Evolutionary conservation across 1,140 invertebrate species (phyloP), one percentile per base, ranked within the genome.

Genomic region (Probaryconus sp.): DNA sequence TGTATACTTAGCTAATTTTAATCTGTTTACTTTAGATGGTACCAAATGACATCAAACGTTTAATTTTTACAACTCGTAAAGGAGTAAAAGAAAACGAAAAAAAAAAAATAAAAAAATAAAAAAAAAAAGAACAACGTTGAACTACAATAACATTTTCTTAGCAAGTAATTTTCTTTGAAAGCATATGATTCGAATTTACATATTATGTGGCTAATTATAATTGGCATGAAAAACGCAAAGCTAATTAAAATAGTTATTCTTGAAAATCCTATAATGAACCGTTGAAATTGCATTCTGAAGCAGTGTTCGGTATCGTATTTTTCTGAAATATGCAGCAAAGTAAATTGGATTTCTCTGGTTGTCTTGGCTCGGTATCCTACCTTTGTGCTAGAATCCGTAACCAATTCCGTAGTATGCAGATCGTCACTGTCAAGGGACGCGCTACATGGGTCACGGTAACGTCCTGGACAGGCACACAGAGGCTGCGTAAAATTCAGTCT

Each of bases 401-500:
- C 92, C 55, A 97, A 90, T 86, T 96, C 93, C 30, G 96, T 96
- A 24, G 96, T 97, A 88, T 97, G 96, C 60, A 93, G 91, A 89
- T 97, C 96, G 85, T 97, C 95, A 60, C 94, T 92, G 87, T 96
- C 94, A 47, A 95, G 89, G 64, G 93, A 94, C 4, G 94, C 95
- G 16, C 95, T 97, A 85, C 96, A 97, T 3, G 96, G 95, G 87
- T 96, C 94, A 76, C 94, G 90, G 86, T 96, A 95, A 69, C 85
- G 80, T 70, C 84, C 94, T 16, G 95, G 94, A 89, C 96, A 97
- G 43, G 95, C 95, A 86, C 96, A 97, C 60, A 97, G 88, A 9
- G 95, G 95, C 84, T 97, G 95, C 16, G 95, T 97, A 88, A 96
- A 96, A 88, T 97, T 97, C 43, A 97, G 87, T 55, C 96, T 89